Evolutionary conservation across 2,888 invertebrate species (phyloP).

Genomic region (Physocephala rufipes): DNA sequence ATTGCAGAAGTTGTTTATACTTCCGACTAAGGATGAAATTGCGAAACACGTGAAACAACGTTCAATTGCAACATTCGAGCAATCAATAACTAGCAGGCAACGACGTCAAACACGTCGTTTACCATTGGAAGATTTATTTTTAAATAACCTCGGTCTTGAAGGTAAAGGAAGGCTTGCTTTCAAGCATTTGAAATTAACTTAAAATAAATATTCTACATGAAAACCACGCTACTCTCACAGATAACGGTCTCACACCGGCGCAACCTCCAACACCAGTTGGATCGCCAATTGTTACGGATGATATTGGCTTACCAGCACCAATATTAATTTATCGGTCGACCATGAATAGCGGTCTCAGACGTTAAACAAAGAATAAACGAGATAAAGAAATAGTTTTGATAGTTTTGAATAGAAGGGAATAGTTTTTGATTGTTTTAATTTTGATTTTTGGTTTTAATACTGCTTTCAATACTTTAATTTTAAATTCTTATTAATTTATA

Average conservation of each 20-base stretch:
- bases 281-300: neutral
- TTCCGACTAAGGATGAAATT: too few relatives aligned
- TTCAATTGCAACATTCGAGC: neutral
- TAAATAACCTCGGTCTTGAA: neutral
- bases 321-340: neutral
- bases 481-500: too few relatives aligned
- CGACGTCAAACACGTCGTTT: neutral
- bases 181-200: neutral
- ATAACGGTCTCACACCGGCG: neutral
- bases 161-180: neutral
- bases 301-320: neutral
- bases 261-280: too few relatives aligned
- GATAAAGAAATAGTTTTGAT: too few relatives aligned
- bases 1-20: too few relatives aligned
- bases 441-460: too few relatives aligned
- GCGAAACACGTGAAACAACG: neutral
- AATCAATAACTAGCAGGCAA: neutral
- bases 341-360: slow-evolving; percentile 10
- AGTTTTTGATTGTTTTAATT: too few relatives aligned
- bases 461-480: too few relatives aligned
- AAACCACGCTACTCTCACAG: neutral
- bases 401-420: too few relatives aligned
- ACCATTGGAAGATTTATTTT: neutral
- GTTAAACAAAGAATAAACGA: neutral
- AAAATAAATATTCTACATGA: neutral